Conservation (phyloP, 2,113 vertebrate genomes). For the Campylorhamphus procurvoides region DNA sequence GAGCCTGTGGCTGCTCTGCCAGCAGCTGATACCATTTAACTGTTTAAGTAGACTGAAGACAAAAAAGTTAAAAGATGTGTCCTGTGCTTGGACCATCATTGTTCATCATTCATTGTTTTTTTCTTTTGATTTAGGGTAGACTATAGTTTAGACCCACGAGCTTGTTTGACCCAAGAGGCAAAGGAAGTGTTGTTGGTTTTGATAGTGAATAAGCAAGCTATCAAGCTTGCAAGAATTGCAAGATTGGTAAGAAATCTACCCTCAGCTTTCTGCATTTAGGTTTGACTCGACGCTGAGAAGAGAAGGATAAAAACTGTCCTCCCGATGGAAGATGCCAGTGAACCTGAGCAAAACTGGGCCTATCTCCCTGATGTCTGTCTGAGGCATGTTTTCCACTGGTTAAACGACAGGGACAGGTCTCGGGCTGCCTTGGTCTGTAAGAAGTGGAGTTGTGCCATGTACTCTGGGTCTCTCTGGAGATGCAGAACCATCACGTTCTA, state of each 20-base stretch:
- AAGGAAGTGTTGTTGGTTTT: background rate
- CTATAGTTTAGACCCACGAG: background rate
- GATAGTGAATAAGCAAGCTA: background rate
- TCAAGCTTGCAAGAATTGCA: too few species aligned
- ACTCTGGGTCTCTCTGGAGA: slow-evolving; percentile 75
- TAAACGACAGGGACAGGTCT: slow-evolving; percentile 71
- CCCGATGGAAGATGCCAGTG: slow-evolving; percentile 41
- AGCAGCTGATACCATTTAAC: background rate
- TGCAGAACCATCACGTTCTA: slow-evolving; percentile 73
- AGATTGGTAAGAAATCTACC: background rate
- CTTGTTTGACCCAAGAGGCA: background rate
- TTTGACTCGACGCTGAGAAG: background rate
- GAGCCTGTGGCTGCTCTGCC: background rate
- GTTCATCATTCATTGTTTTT: background rate
- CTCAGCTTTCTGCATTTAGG: background rate
- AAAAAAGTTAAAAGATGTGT: background rate
- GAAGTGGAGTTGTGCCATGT: slow-evolving; percentile 72
- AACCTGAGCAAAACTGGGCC: slow-evolving; percentile 65
- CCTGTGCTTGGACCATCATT: background rate
- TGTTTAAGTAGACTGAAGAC: background rate
- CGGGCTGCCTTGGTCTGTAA: slow-evolving; percentile 75
- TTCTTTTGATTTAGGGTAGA: background rate
- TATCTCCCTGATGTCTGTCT: slow-evolving; percentile 73
- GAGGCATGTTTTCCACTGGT: slow-evolving; percentile 69
- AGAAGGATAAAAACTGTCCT: background rate